These are phyloP conservation scores for Marronus borbonicus DNA, from an alignment of 2,888 invertebrate genomes.

Conservation along the genomic window DNA sequence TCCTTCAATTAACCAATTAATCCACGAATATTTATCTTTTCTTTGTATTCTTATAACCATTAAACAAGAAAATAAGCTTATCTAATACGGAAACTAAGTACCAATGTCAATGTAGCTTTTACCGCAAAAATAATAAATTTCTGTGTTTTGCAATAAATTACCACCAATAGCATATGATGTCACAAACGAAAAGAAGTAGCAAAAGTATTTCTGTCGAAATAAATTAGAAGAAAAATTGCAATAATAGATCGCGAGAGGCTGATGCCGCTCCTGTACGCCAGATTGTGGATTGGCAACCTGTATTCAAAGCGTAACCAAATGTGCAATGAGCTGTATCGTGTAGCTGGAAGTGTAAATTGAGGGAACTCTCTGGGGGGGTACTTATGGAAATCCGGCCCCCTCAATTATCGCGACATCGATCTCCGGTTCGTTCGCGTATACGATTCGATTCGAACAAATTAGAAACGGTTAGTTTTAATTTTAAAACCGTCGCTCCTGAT, in stretches of 20 bases:
- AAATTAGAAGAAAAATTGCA: neutral
- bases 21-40: no score
- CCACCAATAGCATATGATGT: no score
- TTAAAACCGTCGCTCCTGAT: constrained; percentile 11
- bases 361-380: constrained; percentile 71
- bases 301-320: constrained; percentile 64
- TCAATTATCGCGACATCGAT: constrained; percentile 68
- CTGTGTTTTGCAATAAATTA: no score
- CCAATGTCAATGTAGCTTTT: no score
- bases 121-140: no score
- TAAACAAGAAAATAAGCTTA: no score
- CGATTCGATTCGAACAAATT: constrained; percentile 39
- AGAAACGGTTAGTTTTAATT: constrained; percentile 46
- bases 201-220: no score
- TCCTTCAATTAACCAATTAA: no score
- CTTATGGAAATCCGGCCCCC: constrained; percentile 68
- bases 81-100: neutral
- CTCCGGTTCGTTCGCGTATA: constrained; percentile 51
- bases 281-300: constrained; percentile 55
- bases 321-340: constrained; percentile 79
- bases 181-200: no score
- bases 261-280: constrained; percentile 51
- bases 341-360: constrained; percentile 78
- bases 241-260: constrained; percentile 1
- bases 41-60: no score